phyloP scores from a whole-genome alignment of 1,140 invertebrate species.

The Coboldia fuscipes region DNA sequence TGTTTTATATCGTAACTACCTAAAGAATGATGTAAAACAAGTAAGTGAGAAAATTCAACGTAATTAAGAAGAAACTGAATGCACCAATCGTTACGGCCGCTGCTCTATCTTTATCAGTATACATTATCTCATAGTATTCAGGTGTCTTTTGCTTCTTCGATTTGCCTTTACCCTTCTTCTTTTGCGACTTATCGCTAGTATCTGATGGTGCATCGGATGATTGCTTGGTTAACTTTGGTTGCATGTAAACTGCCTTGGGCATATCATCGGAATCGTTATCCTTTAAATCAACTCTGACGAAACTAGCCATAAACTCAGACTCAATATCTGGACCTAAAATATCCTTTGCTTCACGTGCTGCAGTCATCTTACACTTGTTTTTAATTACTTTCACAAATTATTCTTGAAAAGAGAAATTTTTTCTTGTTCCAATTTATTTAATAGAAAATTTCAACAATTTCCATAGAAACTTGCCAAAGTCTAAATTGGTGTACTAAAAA shows the following conservation, averaged over 20 bases:
- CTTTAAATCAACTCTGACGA: constrained; percentile 36
- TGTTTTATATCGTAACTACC: constrained; percentile 53
- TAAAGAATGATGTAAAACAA: neutral
- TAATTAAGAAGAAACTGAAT: neutral
- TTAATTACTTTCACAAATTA: constrained; percentile 4
- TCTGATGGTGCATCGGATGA: constrained; percentile 13
- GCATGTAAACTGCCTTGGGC: constrained; percentile 8
- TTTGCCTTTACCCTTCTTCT: constrained; percentile 8
- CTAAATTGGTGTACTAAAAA: constrained; percentile 12
- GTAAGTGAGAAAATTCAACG: neutral
- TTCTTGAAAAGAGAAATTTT: constrained; percentile 4
- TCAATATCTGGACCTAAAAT: constrained; percentile 39
- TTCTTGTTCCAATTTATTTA: constrained; percentile 9
- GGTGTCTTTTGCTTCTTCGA: constrained; percentile 25
- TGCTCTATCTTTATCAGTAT: constrained; percentile 75
- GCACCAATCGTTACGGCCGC: constrained; percentile 54
- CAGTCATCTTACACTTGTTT: constrained; percentile 5
- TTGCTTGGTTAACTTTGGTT: constrained; percentile 23
- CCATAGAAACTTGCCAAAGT: constrained; percentile 11
- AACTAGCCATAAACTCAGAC: constrained; percentile 50
- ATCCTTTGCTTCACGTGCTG: constrained; percentile 19
- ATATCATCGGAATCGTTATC: constrained; percentile 15
- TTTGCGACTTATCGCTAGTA: constrained; percentile 12
- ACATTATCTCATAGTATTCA: constrained; percentile 48
- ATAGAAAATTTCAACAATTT: constrained; percentile 4